Base-by-base conservation (phyloP, 2,797 vertebrate genomes). In the Tokudaia tokunoshimensis region DNA sequence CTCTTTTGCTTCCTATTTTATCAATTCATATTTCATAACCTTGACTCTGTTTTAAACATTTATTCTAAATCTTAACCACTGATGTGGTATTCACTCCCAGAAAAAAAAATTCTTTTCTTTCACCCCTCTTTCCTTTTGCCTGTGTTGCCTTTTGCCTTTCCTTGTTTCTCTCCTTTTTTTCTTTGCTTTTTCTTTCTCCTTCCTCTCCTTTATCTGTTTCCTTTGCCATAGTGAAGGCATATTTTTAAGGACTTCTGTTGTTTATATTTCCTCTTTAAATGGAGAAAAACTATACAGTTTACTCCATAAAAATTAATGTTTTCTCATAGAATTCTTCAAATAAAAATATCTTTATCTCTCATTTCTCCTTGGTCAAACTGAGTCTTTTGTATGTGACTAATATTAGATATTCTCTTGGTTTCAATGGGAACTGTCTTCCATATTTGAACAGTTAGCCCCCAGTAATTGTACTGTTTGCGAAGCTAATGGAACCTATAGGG, bases 281-380 rank as follows among this genome's bases (percentile, higher is more conserved):
- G 22, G 85, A 2, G 1, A 31, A 80, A 47, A 85, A 50, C 3
- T 83, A 29, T 67, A 37, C n/a, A 52, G 47, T 63, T 85, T 86
- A n/a, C 4, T 11, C 41, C 22, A 7, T 19, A 29, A 65, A 92
- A 82, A 19, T 44, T 52, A 41, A 47, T 47, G 15, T 86, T 96
- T 92, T 89, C 85, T 80, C 52, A 11, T 24, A 47, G 26, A 81
- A 47, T 82, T 92, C 3, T 84, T 93, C 31, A 47, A 29, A 26
- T 57, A 74, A 93, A 89, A 89, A 4, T 75, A 19, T 70, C 74
- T 93, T 91, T 29, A 55, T 92, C n/a, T 91, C 47, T 29, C 34
- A 24, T 3, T 86, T 78, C 13, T 4, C 34, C 22, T 78, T 79
- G 2, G n/a, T 87, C 83, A 55, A 74, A 61, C 31, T n/a, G 57